Conservation (phyloP, 2,888 invertebrate species). For the Lycophotia porphyrea region DNA sequence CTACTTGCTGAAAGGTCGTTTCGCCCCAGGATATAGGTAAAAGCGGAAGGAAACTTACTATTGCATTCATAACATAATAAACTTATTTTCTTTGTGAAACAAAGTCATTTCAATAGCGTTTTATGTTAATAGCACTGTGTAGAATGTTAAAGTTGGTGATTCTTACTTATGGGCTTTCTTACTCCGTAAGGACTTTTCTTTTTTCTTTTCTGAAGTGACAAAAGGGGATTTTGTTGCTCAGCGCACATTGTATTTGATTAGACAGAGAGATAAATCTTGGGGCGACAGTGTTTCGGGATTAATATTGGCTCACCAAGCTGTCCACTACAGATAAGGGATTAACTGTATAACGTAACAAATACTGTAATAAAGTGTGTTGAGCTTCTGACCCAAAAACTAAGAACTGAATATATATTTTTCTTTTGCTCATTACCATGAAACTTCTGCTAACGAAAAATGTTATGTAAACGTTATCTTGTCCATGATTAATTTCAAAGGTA, state of each 20-base stretch:
- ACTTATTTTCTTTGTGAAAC: conserved; percentile 58
- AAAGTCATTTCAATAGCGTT: conserved; percentile 58
- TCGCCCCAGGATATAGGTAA: conserved; percentile 53
- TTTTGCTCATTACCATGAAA: not conserved
- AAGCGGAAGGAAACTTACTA: conserved; percentile 47
- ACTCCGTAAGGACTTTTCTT: conserved; percentile 46
- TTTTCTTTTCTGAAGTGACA: conserved; percentile 53
- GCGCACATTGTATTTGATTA: conserved; percentile 58
- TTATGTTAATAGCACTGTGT: conserved; percentile 60
- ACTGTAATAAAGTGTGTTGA: conserved; percentile 20
- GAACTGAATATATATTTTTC: not conserved
- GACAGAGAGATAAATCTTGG: conserved; percentile 45
- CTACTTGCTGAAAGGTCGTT: conserved; percentile 55
- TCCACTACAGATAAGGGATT: conserved; percentile 53
- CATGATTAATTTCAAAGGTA: not conserved
- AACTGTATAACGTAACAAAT: conserved; percentile 45
- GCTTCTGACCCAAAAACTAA: conserved; percentile 1
- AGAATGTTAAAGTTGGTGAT: conserved; percentile 65
- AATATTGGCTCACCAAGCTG: conserved; percentile 51
- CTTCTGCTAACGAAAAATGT: not conserved
- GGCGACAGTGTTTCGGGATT: conserved; percentile 45
- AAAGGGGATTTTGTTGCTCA: conserved; percentile 48
- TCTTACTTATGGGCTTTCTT: conserved; percentile 52
- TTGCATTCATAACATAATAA: conserved; percentile 58
- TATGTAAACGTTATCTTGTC: not conserved